phyloP scores from a whole-genome alignment of 1,140 invertebrate genomes.

The Drosophila sp. region DNA sequence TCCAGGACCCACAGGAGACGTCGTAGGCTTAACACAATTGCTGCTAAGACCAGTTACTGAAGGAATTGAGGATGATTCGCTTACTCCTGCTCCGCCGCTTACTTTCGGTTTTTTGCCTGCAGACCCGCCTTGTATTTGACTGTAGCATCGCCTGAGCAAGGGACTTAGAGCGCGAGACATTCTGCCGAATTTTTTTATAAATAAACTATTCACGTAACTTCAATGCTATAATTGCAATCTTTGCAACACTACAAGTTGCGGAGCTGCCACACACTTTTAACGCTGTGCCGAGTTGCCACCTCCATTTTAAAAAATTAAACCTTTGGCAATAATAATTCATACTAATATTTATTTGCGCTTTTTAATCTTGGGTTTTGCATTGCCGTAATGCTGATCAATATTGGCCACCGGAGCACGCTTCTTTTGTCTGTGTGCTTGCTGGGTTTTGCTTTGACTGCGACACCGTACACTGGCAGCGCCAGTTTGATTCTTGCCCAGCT shows the following conservation, averaged over 20 bases:
- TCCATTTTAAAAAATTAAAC: constrained; percentile 14
- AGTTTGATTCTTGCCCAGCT: constrained; percentile 83
- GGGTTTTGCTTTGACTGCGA: constrained; percentile 76
- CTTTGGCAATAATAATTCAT: constrained; percentile 10
- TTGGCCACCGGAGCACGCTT: constrained; percentile 71
- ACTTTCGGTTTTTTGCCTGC: constrained; percentile 23
- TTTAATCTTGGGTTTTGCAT: constrained; percentile 72
- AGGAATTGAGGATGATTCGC: constrained; percentile 6
- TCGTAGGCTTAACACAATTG: constrained; percentile 85
- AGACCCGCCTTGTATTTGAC: constrained; percentile 57
- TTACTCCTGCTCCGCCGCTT: constrained; percentile 20
- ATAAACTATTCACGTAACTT: constrained; percentile 40
- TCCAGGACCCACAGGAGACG: constrained; percentile 87
- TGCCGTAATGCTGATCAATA: constrained; percentile 78
- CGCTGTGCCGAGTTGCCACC: not conserved
- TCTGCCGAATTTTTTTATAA: constrained; percentile 34
- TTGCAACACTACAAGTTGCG: not conserved
- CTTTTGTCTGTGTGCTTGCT: constrained; percentile 74
- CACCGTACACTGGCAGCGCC: constrained; percentile 83
- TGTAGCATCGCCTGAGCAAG: constrained; percentile 59
- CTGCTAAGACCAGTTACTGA: constrained; percentile 87
- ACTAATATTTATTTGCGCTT: constrained; percentile 57
- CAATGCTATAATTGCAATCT: not conserved
- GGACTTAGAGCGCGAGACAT: constrained; percentile 8
- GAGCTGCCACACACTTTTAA: not conserved